Percentiles rank a stretch among this genome's conserved stretches.
Conservation (phyloP, 2,797 vertebrate species). For the Falco peregrinus region DNA sequence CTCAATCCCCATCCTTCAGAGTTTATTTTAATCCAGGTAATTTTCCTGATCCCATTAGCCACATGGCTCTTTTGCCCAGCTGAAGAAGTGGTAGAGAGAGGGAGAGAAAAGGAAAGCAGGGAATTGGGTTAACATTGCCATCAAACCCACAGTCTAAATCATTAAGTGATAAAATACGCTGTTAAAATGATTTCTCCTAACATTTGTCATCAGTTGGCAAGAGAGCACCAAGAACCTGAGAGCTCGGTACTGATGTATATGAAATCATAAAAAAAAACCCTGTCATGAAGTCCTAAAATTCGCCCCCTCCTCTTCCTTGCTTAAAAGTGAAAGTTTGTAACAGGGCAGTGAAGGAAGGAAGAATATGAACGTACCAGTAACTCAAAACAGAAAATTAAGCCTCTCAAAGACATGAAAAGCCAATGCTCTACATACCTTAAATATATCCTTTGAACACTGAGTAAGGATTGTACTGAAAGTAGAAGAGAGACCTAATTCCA, state of each 20-base stretch:
- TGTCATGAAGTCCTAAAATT: accelerated
- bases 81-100: background rate
- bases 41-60: slow-evolving; percentile 20
- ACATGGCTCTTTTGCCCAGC: background rate
- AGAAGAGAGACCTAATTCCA: slow-evolving; percentile 94
- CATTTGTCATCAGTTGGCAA: background rate
- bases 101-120: background rate
- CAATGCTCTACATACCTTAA: slow-evolving; percentile 81
- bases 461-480: slow-evolving; percentile 98
- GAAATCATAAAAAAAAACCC: background rate
- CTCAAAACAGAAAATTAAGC: background rate
- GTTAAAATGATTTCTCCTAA: background rate
- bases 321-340: background rate
- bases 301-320: background rate
- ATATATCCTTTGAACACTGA: slow-evolving; percentile 95
- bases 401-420: background rate
- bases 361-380: background rate
- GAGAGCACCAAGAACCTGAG: background rate
- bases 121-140: background rate
- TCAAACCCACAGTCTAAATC: background rate
- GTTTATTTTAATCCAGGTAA: slow-evolving; percentile 1
- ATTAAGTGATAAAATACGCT: background rate
- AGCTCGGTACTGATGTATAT: background rate
- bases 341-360: background rate
- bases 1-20: background rate